phyloP scores from a whole-genome alignment of 2,888 invertebrate genomes.

The Anorthoa munda region DNA sequence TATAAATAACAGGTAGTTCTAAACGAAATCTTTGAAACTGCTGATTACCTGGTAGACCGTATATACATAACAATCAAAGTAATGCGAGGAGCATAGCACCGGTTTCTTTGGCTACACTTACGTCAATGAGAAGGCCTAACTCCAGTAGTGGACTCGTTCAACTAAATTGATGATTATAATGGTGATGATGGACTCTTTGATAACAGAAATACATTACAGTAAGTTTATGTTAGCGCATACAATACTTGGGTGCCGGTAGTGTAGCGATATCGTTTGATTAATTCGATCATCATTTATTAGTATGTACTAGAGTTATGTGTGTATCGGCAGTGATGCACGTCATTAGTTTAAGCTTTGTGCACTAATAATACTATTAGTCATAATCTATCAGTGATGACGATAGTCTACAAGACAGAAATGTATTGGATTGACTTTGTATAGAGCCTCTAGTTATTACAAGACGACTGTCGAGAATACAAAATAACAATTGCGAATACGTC shows the following conservation, averaged over 20 bases:
- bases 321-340: not conserved
- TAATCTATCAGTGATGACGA: no score
- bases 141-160: not conserved
- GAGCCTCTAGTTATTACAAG: not conserved
- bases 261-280: constrained; percentile 18
- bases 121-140: not conserved
- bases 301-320: constrained; percentile 3
- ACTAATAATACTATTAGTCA: not conserved
- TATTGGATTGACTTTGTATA: no score
- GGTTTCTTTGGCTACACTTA: not conserved
- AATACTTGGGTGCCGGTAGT: not conserved
- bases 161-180: no score
- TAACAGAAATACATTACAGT: not conserved
- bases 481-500: no score
- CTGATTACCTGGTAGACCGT: not conserved
- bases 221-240: not conserved
- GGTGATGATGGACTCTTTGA: not conserved
- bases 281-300: constrained; percentile 1
- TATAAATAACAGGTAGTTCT: not conserved
- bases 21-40: not conserved
- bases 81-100: not conserved
- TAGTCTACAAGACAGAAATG: no score
- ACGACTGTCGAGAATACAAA: not conserved
- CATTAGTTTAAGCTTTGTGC: not conserved
- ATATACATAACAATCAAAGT: not conserved